These are phyloP conservation scores for Kradibia gibbosae DNA, from an alignment of 1,140 invertebrate species.

Conservation along the genomic window DNA sequence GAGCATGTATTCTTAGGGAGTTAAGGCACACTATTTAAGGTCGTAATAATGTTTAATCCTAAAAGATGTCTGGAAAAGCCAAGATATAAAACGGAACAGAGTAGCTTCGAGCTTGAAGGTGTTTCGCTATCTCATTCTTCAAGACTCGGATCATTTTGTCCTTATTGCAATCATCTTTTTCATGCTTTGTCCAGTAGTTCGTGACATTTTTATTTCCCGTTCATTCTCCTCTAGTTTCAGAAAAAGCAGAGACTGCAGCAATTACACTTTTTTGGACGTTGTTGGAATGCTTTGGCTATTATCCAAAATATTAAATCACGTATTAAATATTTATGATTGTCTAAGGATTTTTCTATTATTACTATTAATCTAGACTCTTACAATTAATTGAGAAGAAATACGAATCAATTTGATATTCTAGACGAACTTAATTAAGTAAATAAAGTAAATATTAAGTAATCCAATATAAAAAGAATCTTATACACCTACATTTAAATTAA, in stretches of 20 bases:
- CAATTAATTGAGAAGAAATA: too few species aligned
- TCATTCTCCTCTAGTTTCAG: neutral
- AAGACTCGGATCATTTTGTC: neutral
- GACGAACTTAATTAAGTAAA: too few species aligned
- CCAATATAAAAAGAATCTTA: too few species aligned
- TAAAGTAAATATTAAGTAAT: too few species aligned
- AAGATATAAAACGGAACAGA: neutral
- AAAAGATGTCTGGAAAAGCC: neutral
- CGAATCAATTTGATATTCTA: too few species aligned
- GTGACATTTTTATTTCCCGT: neutral
- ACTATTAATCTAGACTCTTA: too few species aligned
- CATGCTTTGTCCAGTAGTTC: neutral
- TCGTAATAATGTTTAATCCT: neutral
- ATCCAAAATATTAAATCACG: neutral
- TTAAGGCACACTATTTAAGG: neutral
- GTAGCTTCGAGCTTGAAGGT: neutral
- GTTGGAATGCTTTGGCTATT: neutral
- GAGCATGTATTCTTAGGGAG: neutral
- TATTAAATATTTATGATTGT: conserved; percentile 18
- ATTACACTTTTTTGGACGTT: conserved; percentile 34
- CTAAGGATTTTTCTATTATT: neutral
- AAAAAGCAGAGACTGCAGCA: conserved; percentile 11
- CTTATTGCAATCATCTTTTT: neutral
- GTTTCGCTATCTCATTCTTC: neutral
- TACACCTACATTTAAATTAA: too few species aligned